These are phyloP conservation scores for Ceratina calcarata DNA, from an alignment of 1,140 invertebrate species.

Conservation along the genomic window DNA sequence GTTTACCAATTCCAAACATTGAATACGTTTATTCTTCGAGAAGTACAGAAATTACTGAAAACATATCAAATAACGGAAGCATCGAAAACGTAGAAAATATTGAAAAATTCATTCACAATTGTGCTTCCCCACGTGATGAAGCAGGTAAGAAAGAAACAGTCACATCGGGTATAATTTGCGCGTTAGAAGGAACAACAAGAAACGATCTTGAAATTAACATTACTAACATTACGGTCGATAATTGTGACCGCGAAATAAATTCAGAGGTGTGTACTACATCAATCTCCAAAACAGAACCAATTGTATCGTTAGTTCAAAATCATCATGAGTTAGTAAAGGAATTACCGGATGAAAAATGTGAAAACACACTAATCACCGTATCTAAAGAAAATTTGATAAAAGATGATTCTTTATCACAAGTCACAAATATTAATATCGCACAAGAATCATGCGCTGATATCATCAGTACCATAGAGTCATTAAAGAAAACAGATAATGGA, in stretches of 20 bases:
- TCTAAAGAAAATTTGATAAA: no score
- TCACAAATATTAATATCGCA: no score
- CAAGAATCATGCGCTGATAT: no score
- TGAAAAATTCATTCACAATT: slow-evolving; percentile 33
- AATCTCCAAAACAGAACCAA: not conserved
- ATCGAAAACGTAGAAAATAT: slow-evolving; percentile 31
- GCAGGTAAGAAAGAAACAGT: no score
- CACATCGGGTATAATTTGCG: not conserved
- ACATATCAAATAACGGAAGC: not conserved
- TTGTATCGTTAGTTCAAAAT: not conserved
- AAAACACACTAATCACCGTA: not conserved
- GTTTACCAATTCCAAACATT: no score
- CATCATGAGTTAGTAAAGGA: no score
- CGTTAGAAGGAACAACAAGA: not conserved
- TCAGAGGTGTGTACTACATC: not conserved
- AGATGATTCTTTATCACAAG: no score
- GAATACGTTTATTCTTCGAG: not conserved
- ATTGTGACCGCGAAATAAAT: not conserved
- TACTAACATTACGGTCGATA: no score
- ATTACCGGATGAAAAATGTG: not conserved
- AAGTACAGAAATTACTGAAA: not conserved
- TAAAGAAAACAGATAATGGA: not conserved
- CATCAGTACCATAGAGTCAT: not conserved
- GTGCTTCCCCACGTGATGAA: not conserved
- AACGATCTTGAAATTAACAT: not conserved